A percentile compares a stretch with the other conserved stretches of the same genome.
These are phyloP conservation scores for Oxycera nigricornis DNA, from an alignment of 2,888 invertebrate genomes.

Conservation along the genomic window DNA sequence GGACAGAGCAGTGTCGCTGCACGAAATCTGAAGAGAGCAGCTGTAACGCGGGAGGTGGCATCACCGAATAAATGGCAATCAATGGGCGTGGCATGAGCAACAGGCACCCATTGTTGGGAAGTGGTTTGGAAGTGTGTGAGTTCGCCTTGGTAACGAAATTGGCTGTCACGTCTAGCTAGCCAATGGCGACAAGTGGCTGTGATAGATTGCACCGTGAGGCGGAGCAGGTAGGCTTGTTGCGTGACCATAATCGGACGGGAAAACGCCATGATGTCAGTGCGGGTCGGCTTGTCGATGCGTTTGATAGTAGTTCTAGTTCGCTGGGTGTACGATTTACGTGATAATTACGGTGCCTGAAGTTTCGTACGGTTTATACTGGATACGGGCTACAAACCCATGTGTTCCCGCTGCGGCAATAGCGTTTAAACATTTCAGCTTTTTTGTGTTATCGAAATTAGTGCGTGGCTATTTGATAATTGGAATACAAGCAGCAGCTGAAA, in stretches of 20 bases:
- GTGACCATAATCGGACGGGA: slow-evolving; percentile 28
- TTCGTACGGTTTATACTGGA: too few relatives aligned
- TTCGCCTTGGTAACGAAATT: neutral
- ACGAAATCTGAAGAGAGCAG: neutral
- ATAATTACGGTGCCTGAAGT: too few relatives aligned
- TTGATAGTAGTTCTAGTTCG: neutral
- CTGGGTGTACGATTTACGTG: neutral
- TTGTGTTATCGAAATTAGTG: too few relatives aligned
- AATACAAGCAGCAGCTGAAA: slow-evolving; percentile 37
- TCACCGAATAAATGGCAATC: neutral
- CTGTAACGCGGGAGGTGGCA: neutral
- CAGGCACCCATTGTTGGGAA: slow-evolving; percentile 22
- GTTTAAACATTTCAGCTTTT: neutral
- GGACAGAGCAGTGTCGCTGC: neutral
- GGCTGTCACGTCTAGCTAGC: neutral
- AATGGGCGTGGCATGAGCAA: slow-evolving; percentile 23
- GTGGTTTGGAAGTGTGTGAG: neutral
- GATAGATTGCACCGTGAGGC: neutral
- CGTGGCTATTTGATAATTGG: neutral
- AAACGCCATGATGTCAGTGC: slow-evolving; percentile 34
- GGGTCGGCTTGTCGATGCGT: neutral
- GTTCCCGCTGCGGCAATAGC: neutral
- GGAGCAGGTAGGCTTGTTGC: neutral
- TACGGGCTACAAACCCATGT: neutral
- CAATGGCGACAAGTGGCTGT: slow-evolving; percentile 1